These are phyloP conservation scores for Eciton burchellii DNA, from an alignment of 1,140 invertebrate genomes.

Conservation along the genomic window DNA sequence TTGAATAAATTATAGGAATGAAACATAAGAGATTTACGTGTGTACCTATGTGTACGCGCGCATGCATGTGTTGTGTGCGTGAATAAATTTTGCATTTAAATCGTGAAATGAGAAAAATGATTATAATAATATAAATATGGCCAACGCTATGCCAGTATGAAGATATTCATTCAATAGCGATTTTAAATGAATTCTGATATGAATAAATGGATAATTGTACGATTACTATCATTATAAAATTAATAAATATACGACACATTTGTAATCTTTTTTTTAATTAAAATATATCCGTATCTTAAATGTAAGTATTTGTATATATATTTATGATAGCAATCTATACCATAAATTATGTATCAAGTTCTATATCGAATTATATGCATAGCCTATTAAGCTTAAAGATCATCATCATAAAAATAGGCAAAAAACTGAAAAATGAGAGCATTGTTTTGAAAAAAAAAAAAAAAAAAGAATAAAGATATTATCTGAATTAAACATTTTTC, in stretches of 20 bases:
- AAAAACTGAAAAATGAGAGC: no score
- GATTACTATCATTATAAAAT: conserved; percentile 12
- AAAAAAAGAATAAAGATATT: no score
- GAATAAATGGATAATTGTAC: conserved; percentile 8
- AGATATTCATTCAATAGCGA: conserved; percentile 10
- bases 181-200: conserved; percentile 24
- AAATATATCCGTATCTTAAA: conserved; percentile 44
- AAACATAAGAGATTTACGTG: conserved; percentile 67
- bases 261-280: conserved; percentile 45
- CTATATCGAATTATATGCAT: neutral
- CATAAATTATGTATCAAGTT: neutral
- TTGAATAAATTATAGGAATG: conserved; percentile 57
- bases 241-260: conserved; percentile 31
- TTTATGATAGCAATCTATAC: neutral
- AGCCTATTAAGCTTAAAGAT: no score
- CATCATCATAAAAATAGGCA: no score
- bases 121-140: conserved; percentile 38
- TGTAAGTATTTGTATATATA: conserved; percentile 15
- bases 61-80: neutral
- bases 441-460: no score
- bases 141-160: conserved; percentile 4
- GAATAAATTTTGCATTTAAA: conserved; percentile 64
- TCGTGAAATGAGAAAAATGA: conserved; percentile 1
- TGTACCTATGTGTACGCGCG: no score
- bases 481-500: no score